phyloP scores from a whole-genome alignment of 2,113 vertebrate species.

The Serilophus lunatus region DNA sequence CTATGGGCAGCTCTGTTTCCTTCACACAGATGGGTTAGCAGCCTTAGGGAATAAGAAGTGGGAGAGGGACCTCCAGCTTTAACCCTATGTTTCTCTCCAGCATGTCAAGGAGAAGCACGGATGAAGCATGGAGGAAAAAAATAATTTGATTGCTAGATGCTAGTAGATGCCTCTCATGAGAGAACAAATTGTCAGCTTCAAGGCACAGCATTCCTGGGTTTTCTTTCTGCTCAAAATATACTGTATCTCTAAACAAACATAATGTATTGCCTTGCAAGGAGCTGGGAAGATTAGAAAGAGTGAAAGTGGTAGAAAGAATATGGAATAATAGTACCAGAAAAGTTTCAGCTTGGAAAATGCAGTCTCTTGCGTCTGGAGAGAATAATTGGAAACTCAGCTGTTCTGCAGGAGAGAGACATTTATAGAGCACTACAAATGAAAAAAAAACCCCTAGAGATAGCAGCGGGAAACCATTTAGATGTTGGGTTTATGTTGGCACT shows the following conservation, averaged over 20 bases:
- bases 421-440: background rate
- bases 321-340: background rate
- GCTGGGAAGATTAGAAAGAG: background rate
- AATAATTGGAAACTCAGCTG: background rate
- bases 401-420: background rate
- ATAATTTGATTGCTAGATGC: background rate
- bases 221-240: background rate
- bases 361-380: background rate
- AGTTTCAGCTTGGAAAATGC: background rate
- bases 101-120: background rate
- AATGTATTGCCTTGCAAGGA: background rate
- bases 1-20: background rate
- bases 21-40: background rate
- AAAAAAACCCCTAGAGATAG: background rate
- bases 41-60: background rate
- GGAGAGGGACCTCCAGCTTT: background rate
- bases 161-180: background rate
- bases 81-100: background rate
- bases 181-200: background rate
- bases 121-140: background rate
- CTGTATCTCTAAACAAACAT: background rate
- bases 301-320: background rate
- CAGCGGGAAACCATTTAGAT: conserved; percentile 14
- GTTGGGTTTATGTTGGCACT: background rate
- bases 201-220: background rate